Evolutionary conservation across 2,797 vertebrate genomes (phyloP).

Genomic region (Vireo griseus): DNA sequence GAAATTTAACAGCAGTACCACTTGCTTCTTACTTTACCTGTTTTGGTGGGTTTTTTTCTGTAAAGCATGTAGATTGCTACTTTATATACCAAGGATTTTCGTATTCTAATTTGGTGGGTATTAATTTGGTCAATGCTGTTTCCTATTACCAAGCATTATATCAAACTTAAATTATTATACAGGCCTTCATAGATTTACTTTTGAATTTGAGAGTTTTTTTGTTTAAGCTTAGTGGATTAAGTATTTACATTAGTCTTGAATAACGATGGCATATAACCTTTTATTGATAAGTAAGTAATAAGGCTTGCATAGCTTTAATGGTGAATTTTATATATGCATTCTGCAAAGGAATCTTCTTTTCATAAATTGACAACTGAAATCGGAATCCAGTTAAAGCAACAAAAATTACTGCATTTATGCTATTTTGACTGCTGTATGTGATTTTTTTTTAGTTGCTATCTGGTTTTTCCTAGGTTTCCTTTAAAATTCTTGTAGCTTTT

Average conservation of each 20-base stretch:
- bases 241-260: not conserved
- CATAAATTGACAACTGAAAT: not conserved
- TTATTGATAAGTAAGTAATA: not conserved
- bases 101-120: not conserved
- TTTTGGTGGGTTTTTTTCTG: not conserved
- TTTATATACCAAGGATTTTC: not conserved
- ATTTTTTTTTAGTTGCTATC: not conserved
- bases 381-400: not conserved
- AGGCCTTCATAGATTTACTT: not conserved
- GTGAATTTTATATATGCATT: not conserved
- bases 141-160: not conserved
- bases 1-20: not conserved
- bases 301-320: not conserved
- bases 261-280: not conserved
- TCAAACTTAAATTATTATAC: not conserved
- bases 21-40: not conserved
- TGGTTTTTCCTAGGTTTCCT: not conserved
- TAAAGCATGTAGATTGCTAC: not conserved
- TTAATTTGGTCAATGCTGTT: not conserved
- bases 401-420: not conserved
- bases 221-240: not conserved
- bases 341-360: not conserved
- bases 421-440: not conserved
- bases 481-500: not conserved
- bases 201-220: not conserved